phyloP scores from a whole-genome alignment of 2,113 vertebrate genomes.

The Alethe castanea region DNA sequence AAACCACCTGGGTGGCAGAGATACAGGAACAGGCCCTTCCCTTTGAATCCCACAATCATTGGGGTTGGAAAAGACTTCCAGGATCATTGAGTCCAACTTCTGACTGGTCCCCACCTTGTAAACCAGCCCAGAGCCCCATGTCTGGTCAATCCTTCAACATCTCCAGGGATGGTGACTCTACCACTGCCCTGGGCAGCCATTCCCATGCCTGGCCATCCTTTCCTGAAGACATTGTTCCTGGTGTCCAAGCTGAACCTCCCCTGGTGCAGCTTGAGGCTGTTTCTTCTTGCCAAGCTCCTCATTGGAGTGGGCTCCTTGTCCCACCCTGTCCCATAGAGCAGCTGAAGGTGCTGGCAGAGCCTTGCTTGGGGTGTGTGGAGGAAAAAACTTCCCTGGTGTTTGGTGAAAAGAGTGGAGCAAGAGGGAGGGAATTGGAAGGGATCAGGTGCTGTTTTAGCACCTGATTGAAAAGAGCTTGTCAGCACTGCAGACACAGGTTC shows the following conservation, averaged over 20 bases:
- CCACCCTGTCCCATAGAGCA: fast-evolving
- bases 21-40: background rate
- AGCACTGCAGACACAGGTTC: background rate
- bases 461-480: background rate
- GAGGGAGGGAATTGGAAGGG: background rate
- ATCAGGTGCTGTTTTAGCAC: background rate
- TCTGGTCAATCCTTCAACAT: background rate
- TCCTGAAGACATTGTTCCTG: background rate
- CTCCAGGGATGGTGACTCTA: background rate
- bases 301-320: background rate
- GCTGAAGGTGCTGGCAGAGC: background rate
- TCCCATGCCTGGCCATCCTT: background rate
- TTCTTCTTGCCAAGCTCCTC: background rate
- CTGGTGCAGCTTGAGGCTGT: background rate
- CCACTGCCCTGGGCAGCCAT: background rate
- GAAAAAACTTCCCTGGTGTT: background rate
- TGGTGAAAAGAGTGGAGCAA: background rate
- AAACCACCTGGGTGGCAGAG: background rate
- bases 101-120: background rate
- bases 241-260: background rate
- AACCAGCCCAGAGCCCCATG: background rate
- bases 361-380: background rate
- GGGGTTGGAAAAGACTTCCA: background rate
- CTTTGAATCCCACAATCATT: background rate
- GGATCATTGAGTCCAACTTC: background rate